Base-by-base conservation (phyloP, 2,888 invertebrate species). In the Ichneumoninae sp. region DNA sequence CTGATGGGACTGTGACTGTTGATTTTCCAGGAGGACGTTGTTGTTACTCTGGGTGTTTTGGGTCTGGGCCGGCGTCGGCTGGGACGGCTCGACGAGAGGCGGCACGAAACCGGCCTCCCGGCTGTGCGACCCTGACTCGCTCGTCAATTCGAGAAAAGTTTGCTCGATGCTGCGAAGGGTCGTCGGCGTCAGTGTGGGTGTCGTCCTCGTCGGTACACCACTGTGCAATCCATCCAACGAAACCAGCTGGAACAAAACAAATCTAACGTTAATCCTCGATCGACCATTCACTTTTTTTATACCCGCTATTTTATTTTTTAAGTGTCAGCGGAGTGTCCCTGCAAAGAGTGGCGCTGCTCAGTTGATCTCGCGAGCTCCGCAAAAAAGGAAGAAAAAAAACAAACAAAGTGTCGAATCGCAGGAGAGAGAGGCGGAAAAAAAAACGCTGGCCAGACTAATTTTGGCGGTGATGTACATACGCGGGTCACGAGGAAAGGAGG, bases 21-120 rank as follows among this genome's bases (percentile, higher is more conserved):
- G 87, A 57, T 86, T 87, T n/a, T 87, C 88, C 65, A 85, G 83
- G 19, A 78, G 79, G n/a, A 74, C 78, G 36, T 63, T 87, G 33
- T 87, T 77, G 16, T 36, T 50, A 13, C 54, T 81, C 22, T 86
- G 80, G 91, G 77, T 90, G 87, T 93, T 93, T 71, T 92, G 94
- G 22, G 91, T 95, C 90, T 90, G 95, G 89, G 92, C 93, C 70
- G 91, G 94, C 19, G 91, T 94, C 81, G 91, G 94, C 87, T 91
- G 94, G 76, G 92, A 93, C 44, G 92, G 94, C 86, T 93, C 94
- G 87, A 93, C 96, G 89, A 96, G 92, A 33, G 98, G 98, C 83
- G 98, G 98, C 87, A 98, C 98, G 94, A 98, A 98, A 87, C 98
- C 98, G 83, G 98, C 98, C 95, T 98, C 98, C 94, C 96, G 97